phyloP scores from a whole-genome alignment of 1,140 invertebrate genomes.

The Octopus bimaculoides region DNA sequence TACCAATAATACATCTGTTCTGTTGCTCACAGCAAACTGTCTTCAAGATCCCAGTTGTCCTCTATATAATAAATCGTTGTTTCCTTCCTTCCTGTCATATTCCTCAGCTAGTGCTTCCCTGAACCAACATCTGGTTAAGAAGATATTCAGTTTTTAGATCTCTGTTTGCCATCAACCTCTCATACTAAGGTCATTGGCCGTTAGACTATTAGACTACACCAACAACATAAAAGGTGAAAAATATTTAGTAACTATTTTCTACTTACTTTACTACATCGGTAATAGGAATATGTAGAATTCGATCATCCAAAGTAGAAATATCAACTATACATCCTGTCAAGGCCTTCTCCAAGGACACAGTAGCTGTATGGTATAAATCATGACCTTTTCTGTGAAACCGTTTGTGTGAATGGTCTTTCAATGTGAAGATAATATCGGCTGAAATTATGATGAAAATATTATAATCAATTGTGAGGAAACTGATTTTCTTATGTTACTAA shows the following conservation, averaged over 20 bases:
- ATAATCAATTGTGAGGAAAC: not conserved
- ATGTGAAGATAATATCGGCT: conserved; percentile 59
- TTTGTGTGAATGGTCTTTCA: conserved; percentile 56
- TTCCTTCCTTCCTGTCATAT: too few species aligned
- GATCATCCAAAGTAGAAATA: conserved; percentile 56
- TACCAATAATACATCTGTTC: too few species aligned
- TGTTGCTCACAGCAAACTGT: too few species aligned
- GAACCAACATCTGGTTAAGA: too few species aligned
- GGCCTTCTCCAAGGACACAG: conserved; percentile 52
- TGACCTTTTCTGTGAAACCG: conserved; percentile 50
- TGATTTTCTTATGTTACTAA: not conserved
- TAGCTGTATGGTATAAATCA: conserved; percentile 56
- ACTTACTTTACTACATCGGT: conserved; percentile 58
- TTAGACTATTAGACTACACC: too few species aligned
- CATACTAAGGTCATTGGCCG: too few species aligned
- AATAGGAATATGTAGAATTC: conserved; percentile 56
- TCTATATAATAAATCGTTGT: too few species aligned
- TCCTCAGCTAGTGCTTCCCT: too few species aligned
- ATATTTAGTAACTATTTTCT: not conserved
- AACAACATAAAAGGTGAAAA: too few species aligned
- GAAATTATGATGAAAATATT: conserved; percentile 7
- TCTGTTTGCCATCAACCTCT: too few species aligned
- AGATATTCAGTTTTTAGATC: too few species aligned
- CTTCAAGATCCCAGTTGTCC: too few species aligned
- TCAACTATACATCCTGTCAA: conserved; percentile 55